Evolutionary conservation across 2,888 invertebrate genomes (phyloP), one percentile per base, ranked within the genome.

Genomic region (Gari tellinella): DNA sequence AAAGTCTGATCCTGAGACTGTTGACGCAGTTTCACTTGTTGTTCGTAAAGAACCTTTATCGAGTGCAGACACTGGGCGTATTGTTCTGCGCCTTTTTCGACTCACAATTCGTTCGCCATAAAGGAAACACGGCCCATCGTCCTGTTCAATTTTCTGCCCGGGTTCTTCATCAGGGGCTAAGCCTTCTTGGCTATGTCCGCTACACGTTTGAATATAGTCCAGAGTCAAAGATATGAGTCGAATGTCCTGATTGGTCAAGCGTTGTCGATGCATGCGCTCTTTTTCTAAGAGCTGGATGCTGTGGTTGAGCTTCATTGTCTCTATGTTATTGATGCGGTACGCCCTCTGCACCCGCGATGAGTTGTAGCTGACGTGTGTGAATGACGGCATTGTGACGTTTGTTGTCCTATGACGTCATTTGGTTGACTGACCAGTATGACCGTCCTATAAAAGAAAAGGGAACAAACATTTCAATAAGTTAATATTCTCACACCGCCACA

Each of bases 41-140:
- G 58, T 41, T 4, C 73, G 67, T 38, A 80, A 77, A 21, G 69
- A 81, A 15, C 72, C 55, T 53, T 73, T 65, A 25, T 81, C 84
- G 51, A 81, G 65, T 0, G 84, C 86, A 23, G 84, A 85, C 56
- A 82, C 84, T 5, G 87, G 82, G 1, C 87, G 68, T 17, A 78
- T 66, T 43, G 81, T 76, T 23, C 86, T 67, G 43, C 86, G 80
- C 41, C 72, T 81, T 55, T 86, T 86, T 8, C 89, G 72, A 58
- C 87, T 88, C n/a, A 83, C 78, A 3, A 88, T 84, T 23, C 90
- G 70, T 61, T 89, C 89, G 2, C 90, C 90, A 56, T 90, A 90
- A 72, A 90, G 60, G 55, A 89, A 89, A 62, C 82, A 87, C 3
- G 88, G 87, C 12, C 75, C 82, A 12, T 73, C 66, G 12, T 82